These are phyloP conservation scores for Myathropa florea DNA, from an alignment of 2,888 invertebrate genomes.

Conservation along the genomic window DNA sequence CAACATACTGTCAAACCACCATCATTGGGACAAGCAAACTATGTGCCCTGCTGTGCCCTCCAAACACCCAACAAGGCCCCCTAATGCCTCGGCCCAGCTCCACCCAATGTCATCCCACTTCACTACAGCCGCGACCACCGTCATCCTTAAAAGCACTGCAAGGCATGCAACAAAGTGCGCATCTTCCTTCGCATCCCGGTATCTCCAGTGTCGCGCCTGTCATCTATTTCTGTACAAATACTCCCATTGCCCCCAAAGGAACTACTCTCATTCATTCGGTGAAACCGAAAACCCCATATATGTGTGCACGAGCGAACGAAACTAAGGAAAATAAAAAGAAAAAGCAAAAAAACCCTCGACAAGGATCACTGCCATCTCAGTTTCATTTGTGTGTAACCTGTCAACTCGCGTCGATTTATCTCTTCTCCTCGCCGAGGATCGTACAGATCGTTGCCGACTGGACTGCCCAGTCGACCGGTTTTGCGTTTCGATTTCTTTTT, in stretches of 20 bases:
- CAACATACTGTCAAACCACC: neutral
- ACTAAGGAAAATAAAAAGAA: constrained; percentile 6
- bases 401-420: constrained; percentile 73
- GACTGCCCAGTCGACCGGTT: constrained; percentile 35
- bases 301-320: neutral
- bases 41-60: neutral
- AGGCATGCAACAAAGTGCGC: constrained; percentile 5
- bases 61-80: neutral
- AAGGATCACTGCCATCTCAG: constrained; percentile 67
- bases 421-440: constrained; percentile 45
- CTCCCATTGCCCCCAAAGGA: constrained; percentile 61
- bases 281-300: constrained; percentile 61
- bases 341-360: constrained; percentile 22
- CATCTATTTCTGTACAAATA: constrained; percentile 60
- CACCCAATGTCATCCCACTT: constrained; percentile 9
- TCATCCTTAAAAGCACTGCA: neutral
- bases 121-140: neutral
- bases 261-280: constrained; percentile 49
- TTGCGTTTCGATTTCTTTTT: constrained; percentile 43
- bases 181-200: neutral
- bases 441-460: constrained; percentile 36
- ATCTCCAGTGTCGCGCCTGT: constrained; percentile 40
- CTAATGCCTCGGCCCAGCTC: neutral
- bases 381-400: constrained; percentile 73
- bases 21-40: neutral